Base-by-base conservation (phyloP, 2,113 vertebrate species). In the Sapajus apella region DNA sequence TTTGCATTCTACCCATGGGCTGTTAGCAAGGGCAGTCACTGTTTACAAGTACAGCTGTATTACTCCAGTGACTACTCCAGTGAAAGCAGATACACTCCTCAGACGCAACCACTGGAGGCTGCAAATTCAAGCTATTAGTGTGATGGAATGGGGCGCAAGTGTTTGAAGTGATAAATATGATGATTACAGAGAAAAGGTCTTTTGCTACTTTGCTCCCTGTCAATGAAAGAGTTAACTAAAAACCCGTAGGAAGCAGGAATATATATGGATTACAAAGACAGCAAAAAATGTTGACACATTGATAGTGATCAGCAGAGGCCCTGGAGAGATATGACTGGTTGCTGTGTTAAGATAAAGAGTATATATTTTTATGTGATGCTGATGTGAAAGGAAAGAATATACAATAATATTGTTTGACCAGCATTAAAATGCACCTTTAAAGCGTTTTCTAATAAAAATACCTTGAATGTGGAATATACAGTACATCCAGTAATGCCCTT, bases 221-320 rank as follows among this genome's bases (percentile, higher is more conserved):
- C 75, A 47, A 9, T n/a, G 70, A 61, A 76, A 75, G 68, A 82
- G 88, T 87, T 73, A 80, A 85, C 37, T 50, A 72, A 58, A 75
- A 73, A 64, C 56, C n/a, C 16, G 2, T 5, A 68, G 3, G 18
- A 55, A 72, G 32, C 61, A 50, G 66, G 52, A 90, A 70, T 20
- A 56, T 5, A 27, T 70, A 56, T 16, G 8, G 18, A 79, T 79
- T 10, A 21, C 37, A 56, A 55, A 90, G 72, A 79, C 50, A 81
- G 32, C 6, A 47, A 61, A 61, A 58, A 23, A 30, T 52, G 80
- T 40, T 72, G 72, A 73, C 14, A 21, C 3, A 2, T 52, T 25
- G 75, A 43, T 55, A 30, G 37, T 37, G 70, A 79, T n/a, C 14
- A 5, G 32, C 32, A 43, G 81, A 58, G 37, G 45, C 76, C 6